A percentile compares a stretch with the other conserved stretches of the same genome.
These are phyloP conservation scores for Lithosia quadra DNA, from an alignment of 2,888 invertebrate genomes.

Conservation along the genomic window DNA sequence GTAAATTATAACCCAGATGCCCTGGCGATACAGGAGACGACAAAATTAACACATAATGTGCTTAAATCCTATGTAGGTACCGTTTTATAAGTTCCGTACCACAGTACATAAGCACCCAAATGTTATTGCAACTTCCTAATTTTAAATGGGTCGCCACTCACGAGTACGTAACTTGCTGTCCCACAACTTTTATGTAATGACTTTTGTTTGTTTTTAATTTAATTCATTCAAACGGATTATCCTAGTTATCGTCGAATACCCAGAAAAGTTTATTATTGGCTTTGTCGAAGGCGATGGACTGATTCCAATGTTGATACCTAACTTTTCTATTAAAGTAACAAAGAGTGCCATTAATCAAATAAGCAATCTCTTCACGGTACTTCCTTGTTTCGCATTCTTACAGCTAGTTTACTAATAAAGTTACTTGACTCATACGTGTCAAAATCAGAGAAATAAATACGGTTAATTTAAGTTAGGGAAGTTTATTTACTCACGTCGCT, in stretches of 20 bases:
- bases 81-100: slow-evolving; percentile 9
- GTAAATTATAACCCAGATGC: no score
- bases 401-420: slow-evolving; percentile 62
- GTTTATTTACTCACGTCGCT: slow-evolving; percentile 77
- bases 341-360: slow-evolving; percentile 61
- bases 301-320: slow-evolving; percentile 55
- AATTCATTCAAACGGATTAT: slow-evolving; percentile 81
- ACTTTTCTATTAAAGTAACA: slow-evolving; percentile 58
- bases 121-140: slow-evolving; percentile 53
- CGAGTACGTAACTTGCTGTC: slow-evolving; percentile 62
- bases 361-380: slow-evolving; percentile 52
- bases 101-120: slow-evolving; percentile 28
- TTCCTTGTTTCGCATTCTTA: slow-evolving; percentile 54
- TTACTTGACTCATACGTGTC: slow-evolving; percentile 71
- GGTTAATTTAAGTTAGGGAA: slow-evolving; percentile 73
- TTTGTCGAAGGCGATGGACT: slow-evolving; percentile 62
- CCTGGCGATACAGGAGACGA: no score
- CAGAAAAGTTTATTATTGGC: slow-evolving; percentile 69
- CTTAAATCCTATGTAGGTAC: neutral
- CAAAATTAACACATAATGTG: neutral
- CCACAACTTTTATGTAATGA: slow-evolving; percentile 73
- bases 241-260: slow-evolving; percentile 75
- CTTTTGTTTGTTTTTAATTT: slow-evolving; percentile 82
- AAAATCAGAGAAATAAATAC: slow-evolving; percentile 75
- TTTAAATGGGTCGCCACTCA: slow-evolving; percentile 59